phyloP scores from a whole-genome alignment of 2,113 vertebrate species.

The Catharus fuscescens region DNA sequence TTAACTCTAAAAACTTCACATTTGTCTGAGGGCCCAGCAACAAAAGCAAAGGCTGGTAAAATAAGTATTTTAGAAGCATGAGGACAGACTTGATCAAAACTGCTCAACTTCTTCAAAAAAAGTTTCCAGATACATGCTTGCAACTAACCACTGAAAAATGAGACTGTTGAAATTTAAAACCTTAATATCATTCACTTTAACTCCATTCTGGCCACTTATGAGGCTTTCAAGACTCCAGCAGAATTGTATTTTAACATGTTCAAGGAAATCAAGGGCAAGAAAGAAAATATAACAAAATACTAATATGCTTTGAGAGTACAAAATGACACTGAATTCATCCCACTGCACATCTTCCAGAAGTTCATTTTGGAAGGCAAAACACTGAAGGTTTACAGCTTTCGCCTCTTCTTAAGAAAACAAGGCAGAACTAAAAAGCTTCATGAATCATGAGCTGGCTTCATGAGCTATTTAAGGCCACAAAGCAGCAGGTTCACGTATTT shows the following conservation, averaged over 20 bases:
- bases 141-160: background rate
- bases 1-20: background rate
- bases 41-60: background rate
- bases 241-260: background rate
- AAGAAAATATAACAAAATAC: background rate
- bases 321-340: background rate
- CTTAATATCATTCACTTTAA: background rate
- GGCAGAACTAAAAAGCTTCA: background rate
- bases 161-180: background rate
- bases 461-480: background rate
- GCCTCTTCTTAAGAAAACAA: conserved; percentile 9
- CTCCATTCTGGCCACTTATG: background rate
- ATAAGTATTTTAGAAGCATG: background rate
- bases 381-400: background rate
- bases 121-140: background rate
- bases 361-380: background rate
- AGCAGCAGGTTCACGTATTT: background rate
- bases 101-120: background rate
- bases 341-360: background rate
- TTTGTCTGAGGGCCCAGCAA: background rate
- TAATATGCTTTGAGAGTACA: background rate
- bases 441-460: background rate
- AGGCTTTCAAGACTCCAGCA: background rate
- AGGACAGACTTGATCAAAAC: background rate
- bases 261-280: background rate